These are phyloP conservation scores for Leucopsar rothschildi DNA, from an alignment of 2,113 vertebrate species.

Conservation along the genomic window DNA sequence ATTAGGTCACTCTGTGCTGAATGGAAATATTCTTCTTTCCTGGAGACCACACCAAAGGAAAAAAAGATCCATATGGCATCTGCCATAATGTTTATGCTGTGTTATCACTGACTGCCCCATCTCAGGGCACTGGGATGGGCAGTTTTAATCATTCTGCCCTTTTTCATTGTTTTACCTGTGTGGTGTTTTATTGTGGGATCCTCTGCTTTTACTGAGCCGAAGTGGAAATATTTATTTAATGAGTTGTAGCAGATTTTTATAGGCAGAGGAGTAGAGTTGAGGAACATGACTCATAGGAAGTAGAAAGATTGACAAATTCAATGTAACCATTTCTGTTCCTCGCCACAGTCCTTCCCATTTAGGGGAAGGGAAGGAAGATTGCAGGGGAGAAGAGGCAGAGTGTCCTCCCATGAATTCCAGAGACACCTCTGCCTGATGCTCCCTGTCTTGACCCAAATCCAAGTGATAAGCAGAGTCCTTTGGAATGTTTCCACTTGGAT, in stretches of 20 bases:
- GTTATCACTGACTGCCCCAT: neutral
- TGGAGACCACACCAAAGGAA: neutral
- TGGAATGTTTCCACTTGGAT: neutral
- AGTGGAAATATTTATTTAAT: conserved; percentile 34
- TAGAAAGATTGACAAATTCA: neutral
- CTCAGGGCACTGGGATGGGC: neutral
- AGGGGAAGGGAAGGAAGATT: neutral
- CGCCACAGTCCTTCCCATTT: neutral
- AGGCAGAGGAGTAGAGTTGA: neutral
- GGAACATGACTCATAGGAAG: conserved; percentile 19
- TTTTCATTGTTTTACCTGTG: neutral
- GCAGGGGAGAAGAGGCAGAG: neutral
- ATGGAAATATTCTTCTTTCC: conserved; percentile 20
- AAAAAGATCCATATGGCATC: neutral
- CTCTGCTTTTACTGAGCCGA: neutral
- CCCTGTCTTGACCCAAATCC: neutral
- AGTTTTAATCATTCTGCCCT: neutral
- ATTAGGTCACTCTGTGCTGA: conserved; percentile 3
- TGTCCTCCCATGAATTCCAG: neutral
- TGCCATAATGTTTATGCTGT: neutral
- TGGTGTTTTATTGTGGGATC: neutral
- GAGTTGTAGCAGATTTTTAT: neutral
- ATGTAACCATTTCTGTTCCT: neutral
- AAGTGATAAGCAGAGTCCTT: neutral
- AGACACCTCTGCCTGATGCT: neutral